These are phyloP conservation scores for Erithacus rubecula DNA, from an alignment of 2,797 vertebrate genomes.

Conservation along the genomic window DNA sequence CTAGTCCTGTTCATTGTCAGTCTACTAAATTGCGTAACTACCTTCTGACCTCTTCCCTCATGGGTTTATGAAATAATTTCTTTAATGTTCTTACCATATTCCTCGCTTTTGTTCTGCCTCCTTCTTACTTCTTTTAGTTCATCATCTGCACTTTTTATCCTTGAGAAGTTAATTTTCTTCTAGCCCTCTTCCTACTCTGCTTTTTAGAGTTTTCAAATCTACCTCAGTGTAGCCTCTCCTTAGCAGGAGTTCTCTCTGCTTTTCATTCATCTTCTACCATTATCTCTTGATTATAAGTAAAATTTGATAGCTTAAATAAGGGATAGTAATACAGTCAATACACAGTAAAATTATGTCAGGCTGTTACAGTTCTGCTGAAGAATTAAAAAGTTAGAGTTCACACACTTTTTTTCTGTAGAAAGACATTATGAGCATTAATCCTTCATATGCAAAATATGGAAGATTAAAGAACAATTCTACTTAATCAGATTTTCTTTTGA, in stretches of 20 bases:
- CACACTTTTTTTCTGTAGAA: background rate
- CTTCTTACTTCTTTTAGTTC: background rate
- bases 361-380: background rate
- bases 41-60: background rate
- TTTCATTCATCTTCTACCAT: background rate
- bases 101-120: background rate
- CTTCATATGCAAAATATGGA: background rate
- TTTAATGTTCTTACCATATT: background rate
- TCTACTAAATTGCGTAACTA: background rate
- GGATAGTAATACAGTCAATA: background rate
- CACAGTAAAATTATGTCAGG: background rate
- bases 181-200: background rate
- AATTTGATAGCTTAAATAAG: constrained; percentile 8
- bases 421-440: background rate
- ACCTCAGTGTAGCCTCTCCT: background rate
- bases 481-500: background rate
- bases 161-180: background rate
- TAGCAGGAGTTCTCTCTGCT: background rate
- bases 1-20: background rate
- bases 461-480: background rate
- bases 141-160: background rate
- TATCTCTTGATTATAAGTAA: background rate
- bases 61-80: background rate
- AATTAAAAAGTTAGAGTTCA: background rate
- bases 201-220: background rate